These are phyloP conservation scores for Leptocoma aspasia DNA, from an alignment of 2,113 vertebrate genomes.

Conservation along the genomic window DNA sequence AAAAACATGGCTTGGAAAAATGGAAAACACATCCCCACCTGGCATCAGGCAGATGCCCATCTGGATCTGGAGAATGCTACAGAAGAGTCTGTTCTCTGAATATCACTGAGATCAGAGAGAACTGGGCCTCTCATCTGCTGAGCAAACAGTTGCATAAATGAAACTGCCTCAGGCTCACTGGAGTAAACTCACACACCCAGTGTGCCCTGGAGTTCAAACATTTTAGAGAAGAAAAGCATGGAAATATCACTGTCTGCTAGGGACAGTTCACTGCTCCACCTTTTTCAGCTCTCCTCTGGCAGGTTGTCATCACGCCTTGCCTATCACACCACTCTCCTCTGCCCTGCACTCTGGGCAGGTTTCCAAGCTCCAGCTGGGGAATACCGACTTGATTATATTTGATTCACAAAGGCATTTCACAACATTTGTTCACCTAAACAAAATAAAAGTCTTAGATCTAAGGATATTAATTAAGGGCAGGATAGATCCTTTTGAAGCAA, in stretches of 20 bases:
- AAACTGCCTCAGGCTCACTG: background rate
- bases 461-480: background rate
- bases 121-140: constrained; percentile 37
- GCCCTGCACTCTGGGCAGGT: constrained; percentile 15
- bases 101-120: background rate
- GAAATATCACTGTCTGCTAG: background rate
- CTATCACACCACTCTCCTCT: background rate
- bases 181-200: constrained; percentile 29
- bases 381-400: constrained; percentile 44
- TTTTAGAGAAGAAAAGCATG: background rate
- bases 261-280: background rate
- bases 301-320: background rate
- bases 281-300: background rate
- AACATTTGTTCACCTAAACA: constrained; percentile 27
- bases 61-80: background rate
- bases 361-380: constrained; percentile 53
- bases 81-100: background rate
- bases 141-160: constrained; percentile 64
- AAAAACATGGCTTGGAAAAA: background rate
- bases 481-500: background rate
- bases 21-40: background rate
- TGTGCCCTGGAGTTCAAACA: background rate
- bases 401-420: constrained; percentile 55
- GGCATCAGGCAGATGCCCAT: background rate
- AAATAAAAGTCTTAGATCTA: constrained; percentile 31